phyloP scores from a whole-genome alignment of 1,140 invertebrate genomes.

The Hydropsyche tenuis region DNA sequence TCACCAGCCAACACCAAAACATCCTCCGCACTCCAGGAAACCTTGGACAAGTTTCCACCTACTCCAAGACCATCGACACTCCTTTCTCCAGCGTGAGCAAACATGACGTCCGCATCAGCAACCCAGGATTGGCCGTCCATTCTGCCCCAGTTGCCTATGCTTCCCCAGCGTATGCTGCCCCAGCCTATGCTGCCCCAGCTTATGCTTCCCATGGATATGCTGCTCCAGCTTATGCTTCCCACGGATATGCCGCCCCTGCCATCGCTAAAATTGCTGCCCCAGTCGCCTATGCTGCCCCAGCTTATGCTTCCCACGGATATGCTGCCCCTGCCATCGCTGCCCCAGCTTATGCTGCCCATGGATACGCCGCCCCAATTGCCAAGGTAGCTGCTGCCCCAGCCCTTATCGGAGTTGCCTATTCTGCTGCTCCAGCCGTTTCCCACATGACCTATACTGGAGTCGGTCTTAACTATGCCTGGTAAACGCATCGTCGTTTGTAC shows the following conservation, averaged over 20 bases:
- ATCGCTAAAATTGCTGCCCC: slow-evolving; percentile 42
- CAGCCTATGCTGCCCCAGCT: slow-evolving; percentile 48
- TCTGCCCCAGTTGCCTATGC: slow-evolving; percentile 45
- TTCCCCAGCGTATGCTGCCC: slow-evolving; percentile 45
- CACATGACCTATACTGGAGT: slow-evolving; percentile 70
- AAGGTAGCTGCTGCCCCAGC: slow-evolving; percentile 58
- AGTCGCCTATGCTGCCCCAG: slow-evolving; percentile 58
- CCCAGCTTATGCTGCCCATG: slow-evolving; percentile 57
- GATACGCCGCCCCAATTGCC: slow-evolving; percentile 52
- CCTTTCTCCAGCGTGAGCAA: slow-evolving; percentile 73
- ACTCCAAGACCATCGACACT: slow-evolving; percentile 70
- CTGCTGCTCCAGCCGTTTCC: slow-evolving; percentile 70
- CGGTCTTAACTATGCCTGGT: slow-evolving; percentile 66
- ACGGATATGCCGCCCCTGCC: slow-evolving; percentile 48
- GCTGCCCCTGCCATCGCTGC: slow-evolving; percentile 67
- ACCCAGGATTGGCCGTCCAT: slow-evolving; percentile 64
- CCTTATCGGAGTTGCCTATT: slow-evolving; percentile 66
- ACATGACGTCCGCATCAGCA: slow-evolving; percentile 69
- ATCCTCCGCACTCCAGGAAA: slow-evolving; percentile 69
- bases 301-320: slow-evolving; percentile 50
- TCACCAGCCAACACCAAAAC: slow-evolving; percentile 68
- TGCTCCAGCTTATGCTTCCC: slow-evolving; percentile 52
- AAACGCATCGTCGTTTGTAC: slow-evolving; percentile 43
- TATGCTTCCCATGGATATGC: slow-evolving; percentile 50
- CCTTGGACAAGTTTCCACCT: slow-evolving; percentile 68